Percentiles rank a stretch among this genome's conserved stretches.
These are phyloP conservation scores for Himantopus leucocephalus DNA, from an alignment of 2,113 vertebrate species.

Conservation along the genomic window DNA sequence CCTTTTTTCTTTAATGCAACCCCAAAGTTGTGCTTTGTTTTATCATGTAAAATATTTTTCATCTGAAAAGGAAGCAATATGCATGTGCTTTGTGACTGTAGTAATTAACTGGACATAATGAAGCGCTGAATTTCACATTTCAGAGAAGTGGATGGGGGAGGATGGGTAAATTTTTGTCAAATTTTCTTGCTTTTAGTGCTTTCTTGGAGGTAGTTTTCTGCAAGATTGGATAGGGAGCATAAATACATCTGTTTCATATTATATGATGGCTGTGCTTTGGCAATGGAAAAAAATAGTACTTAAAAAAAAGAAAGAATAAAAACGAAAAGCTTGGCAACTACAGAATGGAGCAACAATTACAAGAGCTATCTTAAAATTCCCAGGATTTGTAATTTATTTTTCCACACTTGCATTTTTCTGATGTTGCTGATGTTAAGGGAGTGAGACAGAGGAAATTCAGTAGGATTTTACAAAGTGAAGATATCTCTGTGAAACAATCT, in stretches of 20 bases:
- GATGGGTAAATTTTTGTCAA: background rate
- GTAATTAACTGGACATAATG: slow-evolving; percentile 17
- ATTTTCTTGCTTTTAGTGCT: background rate
- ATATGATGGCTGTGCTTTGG: slow-evolving; percentile 56
- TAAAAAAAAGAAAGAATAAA: slow-evolving; percentile 12
- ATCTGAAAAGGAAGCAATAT: background rate
- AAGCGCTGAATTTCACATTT: background rate
- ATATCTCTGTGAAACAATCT: background rate
- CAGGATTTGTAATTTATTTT: slow-evolving; percentile 58
- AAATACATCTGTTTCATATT: slow-evolving; percentile 61
- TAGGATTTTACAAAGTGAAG: background rate
- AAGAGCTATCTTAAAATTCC: slow-evolving; percentile 56
- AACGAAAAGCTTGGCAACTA: slow-evolving; percentile 38
- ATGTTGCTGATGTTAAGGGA: slow-evolving; percentile 13
- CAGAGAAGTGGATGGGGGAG: background rate
- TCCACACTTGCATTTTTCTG: slow-evolving; percentile 41
- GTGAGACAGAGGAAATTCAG: background rate
- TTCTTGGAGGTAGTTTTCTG: slow-evolving; percentile 30
- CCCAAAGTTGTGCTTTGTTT: background rate
- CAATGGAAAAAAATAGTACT: slow-evolving; percentile 58
- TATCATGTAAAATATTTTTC: background rate
- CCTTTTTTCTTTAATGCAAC: slow-evolving; percentile 6
- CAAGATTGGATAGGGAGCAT: slow-evolving; percentile 1
- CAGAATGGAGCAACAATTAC: slow-evolving; percentile 33
- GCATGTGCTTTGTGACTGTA: background rate